Conservation (phyloP, 2,113 vertebrate species). For the Alosa alosa region DNA sequence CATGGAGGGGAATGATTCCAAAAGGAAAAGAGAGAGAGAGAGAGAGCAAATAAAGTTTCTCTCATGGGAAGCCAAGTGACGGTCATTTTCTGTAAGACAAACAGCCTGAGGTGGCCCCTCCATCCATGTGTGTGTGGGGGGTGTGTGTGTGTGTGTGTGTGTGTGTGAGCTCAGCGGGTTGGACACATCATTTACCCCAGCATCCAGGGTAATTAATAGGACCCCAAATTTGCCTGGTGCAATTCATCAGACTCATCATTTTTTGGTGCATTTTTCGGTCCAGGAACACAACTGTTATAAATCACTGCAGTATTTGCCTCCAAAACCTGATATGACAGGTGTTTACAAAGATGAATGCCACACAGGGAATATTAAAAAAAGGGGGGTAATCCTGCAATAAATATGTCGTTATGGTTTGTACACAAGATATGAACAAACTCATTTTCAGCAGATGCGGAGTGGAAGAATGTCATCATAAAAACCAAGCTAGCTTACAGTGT, state of each 20-base stretch:
- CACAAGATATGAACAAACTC: not conserved
- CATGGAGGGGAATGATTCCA: constrained; percentile 13
- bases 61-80: constrained; percentile 23
- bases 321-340: not conserved
- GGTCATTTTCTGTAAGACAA: constrained; percentile 46
- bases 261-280: not conserved
- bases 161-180: constrained; percentile 21
- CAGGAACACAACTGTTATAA: not conserved
- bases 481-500: not conserved
- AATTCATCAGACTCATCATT: constrained; percentile 19
- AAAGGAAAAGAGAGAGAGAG: not conserved
- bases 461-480: not conserved
- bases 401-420: not conserved
- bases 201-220: constrained; percentile 14
- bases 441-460: not conserved
- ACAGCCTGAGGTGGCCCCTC: constrained; percentile 19
- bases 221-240: not conserved
- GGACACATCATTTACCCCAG: constrained; percentile 20
- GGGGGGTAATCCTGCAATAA: not conserved
- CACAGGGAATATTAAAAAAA: not conserved
- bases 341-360: constrained; percentile 11
- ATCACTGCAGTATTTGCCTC: constrained; percentile 8
- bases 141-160: not conserved
- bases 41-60: not conserved
- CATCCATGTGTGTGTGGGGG: not conserved